These are phyloP conservation scores for Pseudeuparius sepicola DNA, from an alignment of 2,888 invertebrate genomes.

Conservation along the genomic window DNA sequence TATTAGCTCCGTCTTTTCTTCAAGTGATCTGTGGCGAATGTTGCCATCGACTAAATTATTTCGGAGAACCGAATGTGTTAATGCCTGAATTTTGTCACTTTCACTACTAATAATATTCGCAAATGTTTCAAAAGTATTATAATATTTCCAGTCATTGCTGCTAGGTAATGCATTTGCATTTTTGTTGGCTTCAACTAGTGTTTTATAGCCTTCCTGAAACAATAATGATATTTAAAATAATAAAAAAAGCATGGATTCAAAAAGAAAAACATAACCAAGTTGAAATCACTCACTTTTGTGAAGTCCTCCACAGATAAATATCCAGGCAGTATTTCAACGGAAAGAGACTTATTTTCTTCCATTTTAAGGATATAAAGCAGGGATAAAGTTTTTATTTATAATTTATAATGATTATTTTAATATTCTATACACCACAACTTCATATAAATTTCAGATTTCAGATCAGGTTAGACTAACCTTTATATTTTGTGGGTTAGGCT, in stretches of 20 bases:
- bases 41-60: conserved; percentile 47
- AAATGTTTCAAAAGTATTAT: conserved; percentile 68
- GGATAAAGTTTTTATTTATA: too few relatives aligned
- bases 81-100: conserved; percentile 51
- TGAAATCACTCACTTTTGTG: conserved; percentile 34
- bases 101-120: conserved; percentile 53
- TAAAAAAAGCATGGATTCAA: conserved; percentile 9
- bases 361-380: background rate
- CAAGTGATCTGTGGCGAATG: conserved; percentile 45
- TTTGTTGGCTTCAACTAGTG: conserved; percentile 58
- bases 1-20: conserved; percentile 66
- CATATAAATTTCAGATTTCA: too few relatives aligned
- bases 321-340: too few relatives aligned
- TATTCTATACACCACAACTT: too few relatives aligned
- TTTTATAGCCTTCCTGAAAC: conserved; percentile 54
- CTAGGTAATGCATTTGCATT: conserved; percentile 62
- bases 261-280: too few relatives aligned
- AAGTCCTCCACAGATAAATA: conserved; percentile 32
- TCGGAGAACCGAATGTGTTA: conserved; percentile 47
- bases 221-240: conserved; percentile 14
- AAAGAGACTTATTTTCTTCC: background rate
- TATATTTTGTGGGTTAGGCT: too few relatives aligned
- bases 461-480: too few relatives aligned
- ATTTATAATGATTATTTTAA: too few relatives aligned
- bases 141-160: conserved; percentile 61